Evolutionary conservation across 2,113 vertebrate species (phyloP), one percentile per base, ranked within the genome.

Genomic region (Tachuris rubrigastra): DNA sequence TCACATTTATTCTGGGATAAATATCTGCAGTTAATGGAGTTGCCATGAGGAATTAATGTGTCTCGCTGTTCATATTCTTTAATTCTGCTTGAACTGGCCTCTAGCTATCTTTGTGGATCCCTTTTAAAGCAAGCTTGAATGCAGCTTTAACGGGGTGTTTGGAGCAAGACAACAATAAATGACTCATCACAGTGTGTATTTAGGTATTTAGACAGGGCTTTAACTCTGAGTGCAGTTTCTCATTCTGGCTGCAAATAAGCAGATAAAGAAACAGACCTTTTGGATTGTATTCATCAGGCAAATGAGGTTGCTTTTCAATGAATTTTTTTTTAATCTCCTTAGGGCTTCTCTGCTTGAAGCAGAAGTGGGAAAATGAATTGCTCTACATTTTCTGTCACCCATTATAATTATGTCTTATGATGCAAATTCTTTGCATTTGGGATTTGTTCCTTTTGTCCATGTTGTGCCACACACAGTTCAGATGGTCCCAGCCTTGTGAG

Each of bases 141-240:
- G 58, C 66, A 82, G 13, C 59, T 92, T 76, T 80, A 88, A 39
- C 35, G 39, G 39, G 31, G 42, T 84, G 89, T 60, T 63, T 47
- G 71, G 39, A 90, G 44, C 65, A 84, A 74, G 65, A 60, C 87
- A 95, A 56, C 56, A 87, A 14, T 78, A 92, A 84, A 87, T 94
- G 87, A 91, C 52, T 95, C 60, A 75, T 65, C 63, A 22, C 41
- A 42, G 50, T 82, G n/a, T 2, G 1, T 84, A 37, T 75, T 89
- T 72, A 93, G 75, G 67, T 90, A 73, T 79, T 85, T 59, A 77
- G 50, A 53, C 23, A 74, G 46, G 53, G 71, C 74, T 42, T 77
- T 81, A 91, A 89, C 47, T 93, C 46, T 28, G 82, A 72, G 24
- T 49, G 46, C 31, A 69, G 2, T 78, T 87, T 83, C 41, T 95